Base-by-base conservation (phyloP, 35 echinoderm and acorn worm genomes). In the Heliocidaris erythrogramma region DNA sequence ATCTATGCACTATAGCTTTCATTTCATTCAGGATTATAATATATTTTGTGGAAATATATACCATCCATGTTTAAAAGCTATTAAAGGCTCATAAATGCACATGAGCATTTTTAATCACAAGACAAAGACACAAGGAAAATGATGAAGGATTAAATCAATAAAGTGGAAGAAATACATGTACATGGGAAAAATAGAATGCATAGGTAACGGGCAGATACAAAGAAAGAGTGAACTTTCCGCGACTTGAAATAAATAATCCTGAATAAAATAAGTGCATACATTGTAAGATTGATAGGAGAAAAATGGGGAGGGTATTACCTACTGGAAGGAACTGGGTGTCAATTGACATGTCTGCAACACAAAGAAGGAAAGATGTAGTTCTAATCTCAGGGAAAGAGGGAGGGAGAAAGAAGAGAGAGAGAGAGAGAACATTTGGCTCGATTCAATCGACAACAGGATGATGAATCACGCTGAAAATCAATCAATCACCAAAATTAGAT, bases 401-500 rank as follows among this genome's bases (percentile, higher is more conserved):
- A 65, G 47, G 9, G 60, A 42, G 92, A 30, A 65, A 32, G 31
- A 93, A 93, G 32, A 24, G 31, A 94, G 30, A 94, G 49, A 86
- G 13, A 21, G 85, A 12, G 31, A 48, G 47, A 48, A 18, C 31
- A 32, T 32, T 89, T 89, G 87, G 91, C 91, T 92, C 91, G 27
- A 92, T 59, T 59, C 91, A 92, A 92, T 92, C 91, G 91, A 92
- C 91, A 92, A 59, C 91, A 92, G 91, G 91, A 49, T 92, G 91
- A 92, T 92, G 91, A 92, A 92, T 92, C 91, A 92, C 49, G 49
- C 49, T 59, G 49, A 92, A 92, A 92, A 92, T 92, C 91, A 92
- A 92, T 92, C 91, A 92, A 92, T 92, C 91, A 92, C 48, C 91
- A 92, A 92, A 92, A 92, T 92, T 92, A 92, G 91, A 92, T 92